Base-by-base conservation (phyloP, 1,140 invertebrate species). In the Branchinecta lindahli region DNA sequence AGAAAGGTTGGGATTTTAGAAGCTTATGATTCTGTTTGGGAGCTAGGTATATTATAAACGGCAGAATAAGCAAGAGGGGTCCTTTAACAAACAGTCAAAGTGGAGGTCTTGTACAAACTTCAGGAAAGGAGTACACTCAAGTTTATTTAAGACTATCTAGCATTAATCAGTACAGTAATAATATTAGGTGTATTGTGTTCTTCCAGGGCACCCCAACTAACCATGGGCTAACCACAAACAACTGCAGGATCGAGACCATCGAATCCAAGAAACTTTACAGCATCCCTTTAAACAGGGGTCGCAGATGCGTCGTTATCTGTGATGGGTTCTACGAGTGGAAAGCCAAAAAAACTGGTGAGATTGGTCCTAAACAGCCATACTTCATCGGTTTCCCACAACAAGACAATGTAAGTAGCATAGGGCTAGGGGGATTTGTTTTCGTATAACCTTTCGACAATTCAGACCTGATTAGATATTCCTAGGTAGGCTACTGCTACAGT, bases 321-420 rank as follows among this genome's bases (percentile, higher is more conserved):
- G 88, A 92, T 79, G 91, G 91, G 4, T 92, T 89, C 77, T 94
- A 89, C 79, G 91, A 94, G 80, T 94, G 91, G 91, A 85, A 91
- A 77, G 75, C 72, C 7, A 75, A 78, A 52, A 83, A 82, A n/a
- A 79, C 82, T 75, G 76, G 75, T 70, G 73, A 73, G 2, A 78
- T 77, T 44, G 82, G 83, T 72, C 73, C 75, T 5, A 92, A 90
- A 75, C 86, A 89, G 76, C 87, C 91, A 0, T 91, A 88, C 79
- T 87, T 87, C 71, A 86, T 94, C 71, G 88, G 45, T 67, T 73
- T 73, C 44, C 66, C 66, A 44, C 73, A 74, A 65, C 72, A 70
- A 21, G 70, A 75, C 68, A 72, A 73, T 66, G 73, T 76, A 73
- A 74, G 69, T 65, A 68, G 65, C 61, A n/a, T 21, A 18, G 12